These are phyloP conservation scores for Microhierax caerulescens DNA, from an alignment of 2,797 vertebrate species.

Conservation along the genomic window DNA sequence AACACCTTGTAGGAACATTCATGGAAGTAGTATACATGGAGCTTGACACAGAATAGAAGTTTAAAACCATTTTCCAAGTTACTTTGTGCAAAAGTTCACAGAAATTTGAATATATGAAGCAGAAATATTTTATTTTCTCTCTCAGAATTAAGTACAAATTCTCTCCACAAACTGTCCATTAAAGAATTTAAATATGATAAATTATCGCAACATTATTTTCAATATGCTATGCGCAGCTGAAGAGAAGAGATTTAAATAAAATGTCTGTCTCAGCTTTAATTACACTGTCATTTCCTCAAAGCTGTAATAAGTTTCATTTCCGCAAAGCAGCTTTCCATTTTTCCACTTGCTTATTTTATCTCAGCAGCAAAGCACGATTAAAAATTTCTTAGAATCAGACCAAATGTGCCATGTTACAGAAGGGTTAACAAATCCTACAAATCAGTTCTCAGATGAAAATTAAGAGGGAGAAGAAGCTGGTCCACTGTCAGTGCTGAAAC, in stretches of 20 bases:
- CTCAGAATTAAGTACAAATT: background rate
- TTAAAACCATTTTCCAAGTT: background rate
- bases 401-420: background rate
- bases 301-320: constrained; percentile 37
- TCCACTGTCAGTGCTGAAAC: background rate
- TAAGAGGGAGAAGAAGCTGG: background rate
- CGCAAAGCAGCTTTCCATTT: background rate
- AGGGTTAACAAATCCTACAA: background rate
- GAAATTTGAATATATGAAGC: background rate
- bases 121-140: background rate
- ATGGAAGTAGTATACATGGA: background rate
- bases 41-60: background rate
- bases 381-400: background rate
- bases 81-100: background rate
- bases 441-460: background rate
- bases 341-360: constrained; percentile 28
- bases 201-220: background rate
- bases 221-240: background rate
- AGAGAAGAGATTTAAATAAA: background rate
- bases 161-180: background rate
- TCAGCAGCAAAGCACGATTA: background rate
- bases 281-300: constrained; percentile 37
- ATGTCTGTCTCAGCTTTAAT: constrained; percentile 27
- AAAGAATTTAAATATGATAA: background rate
- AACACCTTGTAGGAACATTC: background rate